Conservation (phyloP, 2,888 invertebrate genomes). For the Lutraria lutraria region DNA sequence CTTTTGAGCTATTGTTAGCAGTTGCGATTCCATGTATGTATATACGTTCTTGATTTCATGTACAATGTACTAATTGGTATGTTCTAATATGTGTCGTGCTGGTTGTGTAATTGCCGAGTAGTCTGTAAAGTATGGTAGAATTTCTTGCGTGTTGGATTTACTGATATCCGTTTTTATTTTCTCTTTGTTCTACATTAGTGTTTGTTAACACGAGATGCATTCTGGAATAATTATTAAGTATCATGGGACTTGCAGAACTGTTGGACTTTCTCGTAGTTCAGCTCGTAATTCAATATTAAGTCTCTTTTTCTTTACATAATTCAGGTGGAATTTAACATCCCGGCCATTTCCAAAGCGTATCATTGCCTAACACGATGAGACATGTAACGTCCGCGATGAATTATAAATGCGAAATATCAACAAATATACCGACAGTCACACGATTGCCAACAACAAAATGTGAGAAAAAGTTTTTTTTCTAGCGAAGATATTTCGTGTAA, state of each 20-base stretch:
- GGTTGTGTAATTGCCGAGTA: no score
- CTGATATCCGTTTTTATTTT: no score
- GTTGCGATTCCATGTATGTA: no score
- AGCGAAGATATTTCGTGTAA: slow-evolving; percentile 20
- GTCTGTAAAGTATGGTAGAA: no score
- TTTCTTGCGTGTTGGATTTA: no score
- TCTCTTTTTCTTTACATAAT: slow-evolving; percentile 14
- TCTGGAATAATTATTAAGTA: neutral
- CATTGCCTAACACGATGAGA: slow-evolving; percentile 21
- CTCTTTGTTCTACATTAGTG: neutral
- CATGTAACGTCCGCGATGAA: slow-evolving; percentile 32
- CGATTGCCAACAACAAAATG: slow-evolving; percentile 18
- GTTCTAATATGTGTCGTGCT: no score
- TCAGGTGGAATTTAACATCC: slow-evolving; percentile 12
- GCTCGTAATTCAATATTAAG: slow-evolving; percentile 1
- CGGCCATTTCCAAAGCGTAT: slow-evolving; percentile 3
- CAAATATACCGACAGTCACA: slow-evolving; percentile 10
- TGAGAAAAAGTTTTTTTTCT: neutral
- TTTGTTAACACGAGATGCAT: slow-evolving; percentile 16
- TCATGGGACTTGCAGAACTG: neutral
- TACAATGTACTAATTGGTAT: no score
- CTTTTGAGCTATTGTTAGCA: no score
- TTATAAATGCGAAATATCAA: slow-evolving; percentile 46
- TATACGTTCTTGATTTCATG: no score
- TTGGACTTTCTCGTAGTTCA: neutral